Conservation (phyloP, 2,797 vertebrate species). For the Sparidentex hasta region DNA sequence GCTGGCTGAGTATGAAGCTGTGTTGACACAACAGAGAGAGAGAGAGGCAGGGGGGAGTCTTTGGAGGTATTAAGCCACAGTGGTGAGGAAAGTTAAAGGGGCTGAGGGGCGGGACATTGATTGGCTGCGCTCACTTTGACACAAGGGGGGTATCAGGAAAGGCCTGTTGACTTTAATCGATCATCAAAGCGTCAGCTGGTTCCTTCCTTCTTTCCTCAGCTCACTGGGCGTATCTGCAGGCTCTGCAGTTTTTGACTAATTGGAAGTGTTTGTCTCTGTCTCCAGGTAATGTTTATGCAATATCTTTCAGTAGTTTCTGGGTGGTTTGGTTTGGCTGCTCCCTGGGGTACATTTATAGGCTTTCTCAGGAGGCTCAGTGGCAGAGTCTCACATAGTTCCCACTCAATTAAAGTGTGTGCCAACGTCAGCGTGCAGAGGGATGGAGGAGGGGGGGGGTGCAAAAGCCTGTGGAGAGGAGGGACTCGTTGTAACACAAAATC, state of each 20-base stretch:
- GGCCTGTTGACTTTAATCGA: constrained; percentile 55
- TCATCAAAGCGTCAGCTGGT: constrained; percentile 64
- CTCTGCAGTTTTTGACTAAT: constrained; percentile 36
- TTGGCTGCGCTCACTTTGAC: constrained; percentile 34
- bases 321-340: constrained; percentile 50
- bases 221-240: not conserved
- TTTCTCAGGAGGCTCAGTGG: constrained; percentile 61
- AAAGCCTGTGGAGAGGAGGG: constrained; percentile 28
- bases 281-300: constrained; percentile 30
- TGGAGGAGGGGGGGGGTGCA: not conserved
- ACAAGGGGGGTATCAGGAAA: constrained; percentile 44
- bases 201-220: constrained; percentile 25
- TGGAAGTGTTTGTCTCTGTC: constrained; percentile 21
- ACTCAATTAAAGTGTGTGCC: constrained; percentile 48
- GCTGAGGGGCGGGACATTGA: constrained; percentile 15
- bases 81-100: constrained; percentile 54
- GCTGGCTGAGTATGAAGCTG: constrained; percentile 30
- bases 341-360: constrained; percentile 38
- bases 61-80: constrained; percentile 31
- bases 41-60: constrained; percentile 9
- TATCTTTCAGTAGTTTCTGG: constrained; percentile 25
- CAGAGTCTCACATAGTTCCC: constrained; percentile 54
- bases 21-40: constrained; percentile 60
- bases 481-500: constrained; percentile 31
- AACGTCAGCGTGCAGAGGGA: constrained; percentile 18